A percentile compares a stretch with the other conserved stretches of the same genome.
Evolutionary conservation across 2,113 vertebrate species (phyloP).

Genomic region (Gobio gobio): DNA sequence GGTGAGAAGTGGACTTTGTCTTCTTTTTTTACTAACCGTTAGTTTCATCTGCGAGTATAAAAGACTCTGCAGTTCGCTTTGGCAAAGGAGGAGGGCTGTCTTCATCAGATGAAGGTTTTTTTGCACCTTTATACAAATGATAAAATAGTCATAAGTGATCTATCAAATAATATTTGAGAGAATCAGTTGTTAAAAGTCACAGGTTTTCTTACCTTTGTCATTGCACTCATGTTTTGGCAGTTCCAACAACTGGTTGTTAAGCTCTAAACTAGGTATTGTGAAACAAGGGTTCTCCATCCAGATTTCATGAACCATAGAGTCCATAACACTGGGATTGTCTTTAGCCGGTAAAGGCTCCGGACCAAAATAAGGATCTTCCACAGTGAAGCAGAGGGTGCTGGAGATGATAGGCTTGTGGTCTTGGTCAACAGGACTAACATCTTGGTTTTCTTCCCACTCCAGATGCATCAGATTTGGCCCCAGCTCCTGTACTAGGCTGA

Average conservation of each 20-base stretch:
- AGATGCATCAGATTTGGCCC: not conserved
- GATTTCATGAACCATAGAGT: not conserved
- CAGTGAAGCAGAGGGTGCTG: slow-evolving; percentile 61
- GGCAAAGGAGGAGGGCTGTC: slow-evolving; percentile 88
- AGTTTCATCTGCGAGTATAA: slow-evolving; percentile 73
- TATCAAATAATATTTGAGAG: not conserved
- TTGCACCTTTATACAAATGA: slow-evolving; percentile 28
- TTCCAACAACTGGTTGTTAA: slow-evolving; percentile 60
- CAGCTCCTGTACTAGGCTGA: slow-evolving; percentile 1
- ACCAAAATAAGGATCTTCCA: slow-evolving; percentile 80
- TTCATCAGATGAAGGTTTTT: slow-evolving; percentile 62
- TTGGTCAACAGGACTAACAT: not conserved
- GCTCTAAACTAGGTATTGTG: slow-evolving; percentile 38
- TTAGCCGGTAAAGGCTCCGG: slow-evolving; percentile 32
- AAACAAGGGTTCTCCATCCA: slow-evolving; percentile 28
- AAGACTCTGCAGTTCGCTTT: slow-evolving; percentile 90
- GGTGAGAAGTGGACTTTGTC: not conserved
- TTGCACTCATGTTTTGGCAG: not conserved
- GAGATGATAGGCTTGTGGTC: not conserved
- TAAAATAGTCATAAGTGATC: not conserved
- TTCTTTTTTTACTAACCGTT: slow-evolving; percentile 49
- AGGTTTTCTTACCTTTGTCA: slow-evolving; percentile 60
- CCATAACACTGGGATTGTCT: not conserved
- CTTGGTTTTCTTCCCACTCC: not conserved
- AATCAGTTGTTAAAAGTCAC: not conserved